Conservation (phyloP, 2,797 vertebrate genomes). For the Gymnothorax javanicus region DNA sequence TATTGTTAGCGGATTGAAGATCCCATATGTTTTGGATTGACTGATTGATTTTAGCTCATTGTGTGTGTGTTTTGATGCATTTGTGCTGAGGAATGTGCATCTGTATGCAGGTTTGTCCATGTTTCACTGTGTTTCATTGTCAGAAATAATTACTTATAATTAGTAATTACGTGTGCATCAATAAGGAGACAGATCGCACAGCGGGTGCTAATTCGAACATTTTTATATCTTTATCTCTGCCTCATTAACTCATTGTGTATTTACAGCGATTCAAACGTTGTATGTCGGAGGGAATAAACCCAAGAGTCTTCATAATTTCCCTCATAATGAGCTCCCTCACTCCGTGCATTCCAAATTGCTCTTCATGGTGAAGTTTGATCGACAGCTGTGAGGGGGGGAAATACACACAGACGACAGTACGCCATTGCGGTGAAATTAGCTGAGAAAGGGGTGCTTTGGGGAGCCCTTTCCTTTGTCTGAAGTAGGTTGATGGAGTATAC, state of each 20-base stretch:
- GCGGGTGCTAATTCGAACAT: not conserved
- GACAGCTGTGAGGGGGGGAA: slow-evolving; percentile 9
- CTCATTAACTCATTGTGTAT: not conserved
- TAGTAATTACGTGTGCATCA: not conserved
- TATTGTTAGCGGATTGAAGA: not conserved
- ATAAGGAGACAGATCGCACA: not conserved
- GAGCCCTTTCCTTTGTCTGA: slow-evolving; percentile 4
- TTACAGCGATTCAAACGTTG: not conserved
- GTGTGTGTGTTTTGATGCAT: not conserved
- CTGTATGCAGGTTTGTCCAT: not conserved
- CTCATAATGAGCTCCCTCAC: not conserved
- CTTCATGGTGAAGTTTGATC: not conserved
- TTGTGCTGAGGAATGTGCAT: not conserved
- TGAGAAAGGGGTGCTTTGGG: not conserved
- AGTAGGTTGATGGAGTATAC: slow-evolving; percentile 46
- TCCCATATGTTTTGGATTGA: not conserved
- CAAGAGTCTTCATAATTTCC: not conserved
- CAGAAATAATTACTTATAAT: not conserved
- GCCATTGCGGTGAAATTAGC: not conserved
- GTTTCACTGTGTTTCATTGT: not conserved
- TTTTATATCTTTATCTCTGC: too few relatives aligned
- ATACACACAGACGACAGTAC: slow-evolving; percentile 43
- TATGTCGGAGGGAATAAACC: not conserved
- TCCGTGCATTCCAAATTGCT: not conserved
- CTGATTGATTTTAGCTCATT: not conserved